Percentiles rank a stretch among this genome's conserved stretches.
Evolutionary conservation across 64 coral and sea anemone genomes (phyloP).

Genomic region (Actinia equina): DNA sequence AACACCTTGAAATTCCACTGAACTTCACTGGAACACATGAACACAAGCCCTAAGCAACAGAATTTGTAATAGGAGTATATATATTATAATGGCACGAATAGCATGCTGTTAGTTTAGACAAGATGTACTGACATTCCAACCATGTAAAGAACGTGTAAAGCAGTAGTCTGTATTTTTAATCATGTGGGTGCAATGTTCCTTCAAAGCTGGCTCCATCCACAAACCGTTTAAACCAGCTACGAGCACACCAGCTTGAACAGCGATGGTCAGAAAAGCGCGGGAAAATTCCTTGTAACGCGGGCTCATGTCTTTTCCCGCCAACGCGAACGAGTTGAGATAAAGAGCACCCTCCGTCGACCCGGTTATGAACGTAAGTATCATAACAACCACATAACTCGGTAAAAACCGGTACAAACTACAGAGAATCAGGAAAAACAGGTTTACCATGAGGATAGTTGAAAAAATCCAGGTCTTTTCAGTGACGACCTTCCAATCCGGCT

Average conservation of each 20-base stretch:
- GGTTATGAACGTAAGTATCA: slow-evolving; percentile 31
- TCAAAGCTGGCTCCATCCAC: slow-evolving; percentile 30
- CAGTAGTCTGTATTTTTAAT: slow-evolving; percentile 20
- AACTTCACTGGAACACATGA: too few species aligned
- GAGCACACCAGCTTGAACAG: slow-evolving; percentile 29
- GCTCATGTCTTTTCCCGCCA: slow-evolving; percentile 21
- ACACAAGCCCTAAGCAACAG: too few species aligned
- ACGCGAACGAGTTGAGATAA: slow-evolving; percentile 43
- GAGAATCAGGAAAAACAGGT: slow-evolving; percentile 44
- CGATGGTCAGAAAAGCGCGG: slow-evolving; percentile 39
- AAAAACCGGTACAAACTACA: slow-evolving; percentile 49
- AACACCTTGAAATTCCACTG: too few species aligned
- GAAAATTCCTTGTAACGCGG: slow-evolving; percentile 57
- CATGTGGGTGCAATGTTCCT: slow-evolving; percentile 32
- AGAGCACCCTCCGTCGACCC: slow-evolving; percentile 38
- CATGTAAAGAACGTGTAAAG: slow-evolving; percentile 27
- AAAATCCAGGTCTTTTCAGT: slow-evolving; percentile 57
- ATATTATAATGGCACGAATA: too few species aligned
- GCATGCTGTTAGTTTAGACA: background rate
- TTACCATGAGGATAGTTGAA: slow-evolving; percentile 9
- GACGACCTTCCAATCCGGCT: slow-evolving; percentile 29
- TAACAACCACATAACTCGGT: slow-evolving; percentile 34
- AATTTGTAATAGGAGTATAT: too few species aligned
- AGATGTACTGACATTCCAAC: slow-evolving; percentile 27
- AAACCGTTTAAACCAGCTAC: slow-evolving; percentile 39